Conservation (phyloP, 1,140 invertebrate species). For the Zaprionus nigranus region DNA sequence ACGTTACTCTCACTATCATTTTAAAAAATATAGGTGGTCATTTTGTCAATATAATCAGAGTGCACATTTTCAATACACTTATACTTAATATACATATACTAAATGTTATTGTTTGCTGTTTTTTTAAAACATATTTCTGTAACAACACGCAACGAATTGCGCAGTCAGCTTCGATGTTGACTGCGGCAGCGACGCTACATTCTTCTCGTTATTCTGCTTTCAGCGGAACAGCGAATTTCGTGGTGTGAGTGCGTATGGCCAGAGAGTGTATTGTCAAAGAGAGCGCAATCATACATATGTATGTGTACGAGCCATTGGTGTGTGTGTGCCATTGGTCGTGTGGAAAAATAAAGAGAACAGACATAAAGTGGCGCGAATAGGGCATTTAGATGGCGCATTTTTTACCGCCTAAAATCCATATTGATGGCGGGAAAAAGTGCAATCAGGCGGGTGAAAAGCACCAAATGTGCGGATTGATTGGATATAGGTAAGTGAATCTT, state of each 20-base stretch:
- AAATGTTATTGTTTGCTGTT: conserved; percentile 60
- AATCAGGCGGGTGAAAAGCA: conserved; percentile 56
- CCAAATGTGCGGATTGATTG: conserved; percentile 50
- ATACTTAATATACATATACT: too few species aligned
- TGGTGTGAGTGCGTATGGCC: conserved; percentile 34
- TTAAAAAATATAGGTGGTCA: too few species aligned
- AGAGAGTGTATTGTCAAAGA: conserved; percentile 23
- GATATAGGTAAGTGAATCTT: conserved; percentile 36
- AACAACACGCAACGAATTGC: conserved; percentile 29
- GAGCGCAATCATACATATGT: conserved; percentile 23
- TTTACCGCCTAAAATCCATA: conserved; percentile 80
- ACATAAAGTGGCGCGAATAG: conserved; percentile 77
- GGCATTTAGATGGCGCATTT: conserved; percentile 77
- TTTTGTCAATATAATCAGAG: too few species aligned
- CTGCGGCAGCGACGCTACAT: conserved; percentile 11
- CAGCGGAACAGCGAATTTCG: conserved; percentile 65
- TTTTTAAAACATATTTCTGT: conserved; percentile 26
- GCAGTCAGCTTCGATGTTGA: conserved; percentile 17
- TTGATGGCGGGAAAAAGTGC: conserved; percentile 76
- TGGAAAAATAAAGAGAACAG: conserved; percentile 63
- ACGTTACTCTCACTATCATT: too few species aligned
- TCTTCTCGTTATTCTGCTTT: conserved; percentile 68
- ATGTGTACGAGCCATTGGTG: neutral
- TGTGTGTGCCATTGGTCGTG: conserved; percentile 56
- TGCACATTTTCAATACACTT: too few species aligned